These are phyloP conservation scores for Crocuta crocuta DNA, from an alignment of 2,113 vertebrate genomes.

Conservation along the genomic window DNA sequence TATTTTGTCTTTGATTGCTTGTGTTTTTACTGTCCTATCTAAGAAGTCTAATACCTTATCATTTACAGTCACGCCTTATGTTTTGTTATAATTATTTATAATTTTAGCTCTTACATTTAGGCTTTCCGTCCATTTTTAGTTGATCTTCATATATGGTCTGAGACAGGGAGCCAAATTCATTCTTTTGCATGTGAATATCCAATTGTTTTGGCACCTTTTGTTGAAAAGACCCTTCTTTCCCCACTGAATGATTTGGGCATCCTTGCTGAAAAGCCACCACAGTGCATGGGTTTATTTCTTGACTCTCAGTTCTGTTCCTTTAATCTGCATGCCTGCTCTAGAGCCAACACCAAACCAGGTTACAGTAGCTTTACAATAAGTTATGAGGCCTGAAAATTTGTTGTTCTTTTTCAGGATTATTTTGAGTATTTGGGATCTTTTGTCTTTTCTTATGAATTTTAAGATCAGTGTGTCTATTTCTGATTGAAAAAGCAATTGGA, in stretches of 20 bases:
- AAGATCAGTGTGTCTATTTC: not conserved
- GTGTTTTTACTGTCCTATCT: not conserved
- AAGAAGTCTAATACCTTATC: not conserved
- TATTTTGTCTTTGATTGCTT: not conserved
- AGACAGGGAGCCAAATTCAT: not conserved
- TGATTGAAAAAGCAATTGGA: not conserved
- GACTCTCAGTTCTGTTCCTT: not conserved
- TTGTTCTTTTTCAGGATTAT: not conserved
- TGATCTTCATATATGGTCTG: not conserved
- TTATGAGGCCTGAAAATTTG: not conserved
- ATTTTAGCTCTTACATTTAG: not conserved
- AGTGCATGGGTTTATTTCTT: not conserved
- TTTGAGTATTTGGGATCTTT: not conserved
- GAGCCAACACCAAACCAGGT: not conserved
- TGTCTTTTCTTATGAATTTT: not conserved
- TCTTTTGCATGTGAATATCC: not conserved
- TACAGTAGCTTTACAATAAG: not conserved
- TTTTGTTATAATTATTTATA: not conserved
- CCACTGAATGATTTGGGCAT: not conserved
- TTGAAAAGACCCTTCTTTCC: not conserved
- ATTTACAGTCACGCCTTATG: not conserved
- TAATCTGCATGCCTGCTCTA: not conserved
- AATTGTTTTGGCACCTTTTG: not conserved
- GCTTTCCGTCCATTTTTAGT: not conserved
- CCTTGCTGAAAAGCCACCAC: not conserved